Evolutionary conservation across 2,113 vertebrate species (phyloP).

Genomic region (Rhinoptilus africanus): DNA sequence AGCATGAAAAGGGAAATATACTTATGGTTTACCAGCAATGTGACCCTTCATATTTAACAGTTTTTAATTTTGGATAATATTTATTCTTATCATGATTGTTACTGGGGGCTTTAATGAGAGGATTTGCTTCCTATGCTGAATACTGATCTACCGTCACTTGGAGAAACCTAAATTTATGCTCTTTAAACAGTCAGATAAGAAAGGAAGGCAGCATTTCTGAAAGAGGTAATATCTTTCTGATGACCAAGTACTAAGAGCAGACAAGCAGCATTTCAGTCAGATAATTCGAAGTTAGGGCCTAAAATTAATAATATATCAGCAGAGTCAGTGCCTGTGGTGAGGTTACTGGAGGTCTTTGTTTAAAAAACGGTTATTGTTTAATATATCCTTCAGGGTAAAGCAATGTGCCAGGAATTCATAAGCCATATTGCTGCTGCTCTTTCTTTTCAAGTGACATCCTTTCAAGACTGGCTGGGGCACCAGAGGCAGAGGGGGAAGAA

Average conservation of each 20-base stretch:
- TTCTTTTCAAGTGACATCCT: background rate
- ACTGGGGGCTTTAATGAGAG: background rate
- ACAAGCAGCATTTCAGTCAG: background rate
- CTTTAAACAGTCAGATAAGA: background rate
- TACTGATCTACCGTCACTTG: background rate
- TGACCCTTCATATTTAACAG: background rate
- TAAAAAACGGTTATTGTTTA: background rate
- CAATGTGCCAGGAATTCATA: constrained; percentile 14
- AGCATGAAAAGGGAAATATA: background rate
- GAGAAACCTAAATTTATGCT: background rate
- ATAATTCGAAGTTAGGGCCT: background rate
- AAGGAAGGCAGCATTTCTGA: background rate
- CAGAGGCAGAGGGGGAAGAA: background rate
- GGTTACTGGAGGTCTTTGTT: constrained; percentile 1
- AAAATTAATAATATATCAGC: constrained; percentile 10
- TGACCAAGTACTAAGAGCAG: background rate
- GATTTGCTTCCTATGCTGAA: background rate
- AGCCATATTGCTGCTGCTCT: constrained; percentile 10
- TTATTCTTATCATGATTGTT: background rate
- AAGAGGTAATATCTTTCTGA: background rate
- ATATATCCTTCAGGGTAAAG: constrained; percentile 14
- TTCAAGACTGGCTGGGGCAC: background rate
- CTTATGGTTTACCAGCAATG: background rate
- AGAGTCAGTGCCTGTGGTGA: background rate
- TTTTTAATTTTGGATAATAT: background rate